These are phyloP conservation scores for Plagodis dolabraria DNA, from an alignment of 2,888 invertebrate species.

Conservation along the genomic window DNA sequence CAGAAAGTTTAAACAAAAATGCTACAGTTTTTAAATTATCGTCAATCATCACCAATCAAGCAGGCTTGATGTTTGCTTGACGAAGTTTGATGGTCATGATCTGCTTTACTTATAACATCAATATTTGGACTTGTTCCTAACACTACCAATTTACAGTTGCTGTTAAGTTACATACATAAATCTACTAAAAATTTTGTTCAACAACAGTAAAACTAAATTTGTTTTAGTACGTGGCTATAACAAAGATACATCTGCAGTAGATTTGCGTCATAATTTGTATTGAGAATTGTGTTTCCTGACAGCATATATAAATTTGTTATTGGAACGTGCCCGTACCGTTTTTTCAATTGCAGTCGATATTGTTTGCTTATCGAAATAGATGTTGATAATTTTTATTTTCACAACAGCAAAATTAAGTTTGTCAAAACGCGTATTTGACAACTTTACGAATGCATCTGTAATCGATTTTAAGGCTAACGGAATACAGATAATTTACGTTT, in stretches of 20 bases:
- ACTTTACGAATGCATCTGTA: constrained; percentile 3
- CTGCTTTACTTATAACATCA: constrained; percentile 18
- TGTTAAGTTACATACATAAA: background rate
- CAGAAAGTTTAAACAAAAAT: constrained; percentile 19
- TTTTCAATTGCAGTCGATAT: constrained; percentile 9
- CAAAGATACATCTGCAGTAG: constrained; percentile 11
- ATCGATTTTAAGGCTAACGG: background rate
- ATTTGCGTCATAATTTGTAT: constrained; percentile 1
- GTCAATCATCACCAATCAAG: constrained; percentile 19
- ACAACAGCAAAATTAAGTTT: constrained; percentile 4
- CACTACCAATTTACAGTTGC: constrained; percentile 8
- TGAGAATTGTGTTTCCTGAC: constrained; percentile 1
- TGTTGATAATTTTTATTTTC: background rate
- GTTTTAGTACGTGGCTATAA: constrained; percentile 19
- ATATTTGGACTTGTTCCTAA: constrained; percentile 19
- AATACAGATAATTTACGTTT: background rate
- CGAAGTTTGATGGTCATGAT: constrained; percentile 26
- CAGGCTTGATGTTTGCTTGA: constrained; percentile 18
- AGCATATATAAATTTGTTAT: constrained; percentile 9
- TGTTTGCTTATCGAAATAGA: background rate
- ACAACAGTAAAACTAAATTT: constrained; percentile 6
- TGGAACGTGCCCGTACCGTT: constrained; percentile 17
- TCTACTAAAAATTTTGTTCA: background rate
- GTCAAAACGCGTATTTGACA: constrained; percentile 3
- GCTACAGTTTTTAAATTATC: constrained; percentile 25